phyloP scores from a whole-genome alignment of 2,888 invertebrate genomes.

The Phasia obesa region DNA sequence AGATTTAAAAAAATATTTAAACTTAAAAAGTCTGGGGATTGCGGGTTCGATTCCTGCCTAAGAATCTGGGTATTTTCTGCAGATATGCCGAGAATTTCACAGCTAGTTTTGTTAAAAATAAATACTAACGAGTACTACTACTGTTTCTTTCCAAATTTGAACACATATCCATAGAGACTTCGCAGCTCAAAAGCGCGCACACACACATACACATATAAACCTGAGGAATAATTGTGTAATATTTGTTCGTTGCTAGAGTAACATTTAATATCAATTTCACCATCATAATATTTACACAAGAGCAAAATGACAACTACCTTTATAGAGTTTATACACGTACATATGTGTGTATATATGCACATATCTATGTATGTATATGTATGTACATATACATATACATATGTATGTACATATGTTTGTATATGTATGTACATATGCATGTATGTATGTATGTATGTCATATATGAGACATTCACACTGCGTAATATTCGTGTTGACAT shows the following conservation, averaged over 20 bases:
- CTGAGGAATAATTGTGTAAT: constrained; percentile 3
- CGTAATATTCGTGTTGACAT: constrained; percentile 2
- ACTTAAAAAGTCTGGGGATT: no score
- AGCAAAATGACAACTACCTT: constrained; percentile 5
- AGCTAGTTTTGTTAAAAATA: no score
- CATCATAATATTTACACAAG: constrained; percentile 27
- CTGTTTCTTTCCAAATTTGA: not conserved
- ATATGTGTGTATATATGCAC: not conserved
- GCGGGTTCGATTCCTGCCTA: no score
- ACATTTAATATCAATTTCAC: constrained; percentile 42
- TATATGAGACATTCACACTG: not conserved
- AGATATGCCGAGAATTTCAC: no score
- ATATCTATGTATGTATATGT: no score
- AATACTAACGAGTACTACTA: no score
- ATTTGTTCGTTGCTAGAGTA: constrained; percentile 27
- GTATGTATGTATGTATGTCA: not conserved
- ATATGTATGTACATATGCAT: not conserved
- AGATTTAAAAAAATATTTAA: no score
- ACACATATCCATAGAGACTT: not conserved
- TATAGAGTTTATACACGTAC: not conserved
- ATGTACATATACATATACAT: not conserved
- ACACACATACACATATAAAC: not conserved
- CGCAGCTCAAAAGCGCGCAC: no score
- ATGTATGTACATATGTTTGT: not conserved
- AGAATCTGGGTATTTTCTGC: no score